phyloP scores from a whole-genome alignment of 2,113 vertebrate species.

The Pedionomus torquatus region DNA sequence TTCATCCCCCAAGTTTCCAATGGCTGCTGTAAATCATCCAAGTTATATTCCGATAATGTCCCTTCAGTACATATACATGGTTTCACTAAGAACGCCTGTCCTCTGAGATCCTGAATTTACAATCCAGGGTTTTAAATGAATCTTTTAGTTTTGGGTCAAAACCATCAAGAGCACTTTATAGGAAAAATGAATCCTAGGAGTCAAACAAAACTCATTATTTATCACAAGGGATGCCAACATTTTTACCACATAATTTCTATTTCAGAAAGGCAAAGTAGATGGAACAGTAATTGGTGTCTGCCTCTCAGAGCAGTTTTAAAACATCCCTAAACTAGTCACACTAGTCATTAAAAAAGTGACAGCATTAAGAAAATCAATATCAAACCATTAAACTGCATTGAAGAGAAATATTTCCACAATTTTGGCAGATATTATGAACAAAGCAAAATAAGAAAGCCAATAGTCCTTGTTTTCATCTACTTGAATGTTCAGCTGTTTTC shows the following conservation, averaged over 20 bases:
- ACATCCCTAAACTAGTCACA: not conserved
- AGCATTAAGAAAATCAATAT: conserved; percentile 48
- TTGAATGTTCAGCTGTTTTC: conserved; percentile 66
- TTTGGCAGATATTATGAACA: conserved; percentile 42
- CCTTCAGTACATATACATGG: not conserved
- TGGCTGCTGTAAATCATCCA: not conserved
- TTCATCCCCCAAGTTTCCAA: not conserved
- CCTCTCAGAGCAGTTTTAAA: conserved; percentile 18
- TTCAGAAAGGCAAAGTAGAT: conserved; percentile 36
- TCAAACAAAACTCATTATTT: conserved; percentile 33
- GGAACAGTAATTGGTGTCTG: conserved; percentile 3
- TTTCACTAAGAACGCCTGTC: not conserved
- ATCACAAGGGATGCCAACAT: conserved; percentile 27
- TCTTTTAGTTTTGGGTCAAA: conserved; percentile 41
- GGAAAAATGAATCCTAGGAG: conserved; percentile 16
- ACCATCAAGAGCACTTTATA: conserved; percentile 7
- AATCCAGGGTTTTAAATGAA: not conserved
- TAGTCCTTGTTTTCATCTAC: conserved; percentile 50
- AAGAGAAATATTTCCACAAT: conserved; percentile 13
- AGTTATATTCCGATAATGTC: not conserved
- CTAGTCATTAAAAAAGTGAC: not conserved
- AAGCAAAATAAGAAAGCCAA: conserved; percentile 65
- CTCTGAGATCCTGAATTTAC: not conserved
- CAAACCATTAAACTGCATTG: conserved; percentile 37
- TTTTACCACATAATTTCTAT: conserved; percentile 38